Evolutionary conservation across 1,140 invertebrate genomes (phyloP).

Genomic region (Cyclina sinensis): DNA sequence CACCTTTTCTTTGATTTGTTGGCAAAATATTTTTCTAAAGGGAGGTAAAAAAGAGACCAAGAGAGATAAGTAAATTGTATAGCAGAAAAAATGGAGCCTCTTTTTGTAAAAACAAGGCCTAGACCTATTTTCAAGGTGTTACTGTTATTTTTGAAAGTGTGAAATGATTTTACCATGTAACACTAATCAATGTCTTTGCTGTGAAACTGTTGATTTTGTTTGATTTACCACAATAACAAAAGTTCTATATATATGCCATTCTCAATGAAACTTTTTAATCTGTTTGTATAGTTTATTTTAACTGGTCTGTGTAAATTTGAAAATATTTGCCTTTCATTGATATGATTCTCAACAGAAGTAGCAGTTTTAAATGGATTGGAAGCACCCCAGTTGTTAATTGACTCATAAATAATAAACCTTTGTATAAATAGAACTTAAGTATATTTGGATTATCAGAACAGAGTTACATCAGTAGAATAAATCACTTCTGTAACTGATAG

Average conservation of each 20-base stretch:
- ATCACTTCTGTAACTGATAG: not conserved
- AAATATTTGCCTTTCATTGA: constrained; percentile 50
- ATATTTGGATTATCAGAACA: constrained; percentile 39
- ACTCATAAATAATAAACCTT: constrained; percentile 45
- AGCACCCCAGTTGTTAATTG: constrained; percentile 4
- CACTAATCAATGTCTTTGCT: not conserved
- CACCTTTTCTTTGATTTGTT: constrained; percentile 23
- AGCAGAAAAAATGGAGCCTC: not conserved
- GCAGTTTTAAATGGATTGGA: constrained; percentile 29
- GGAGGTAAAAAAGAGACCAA: constrained; percentile 30
- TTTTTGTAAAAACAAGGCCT: not conserved
- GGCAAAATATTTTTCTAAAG: constrained; percentile 39
- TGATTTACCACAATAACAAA: not conserved
- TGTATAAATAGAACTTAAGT: constrained; percentile 44
- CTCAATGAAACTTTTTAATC: constrained; percentile 30
- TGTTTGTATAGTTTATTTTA: constrained; percentile 50
- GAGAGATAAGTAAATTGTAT: not conserved
- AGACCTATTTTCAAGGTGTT: constrained; percentile 25
- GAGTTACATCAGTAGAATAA: constrained; percentile 51
- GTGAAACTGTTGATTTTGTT: constrained; percentile 44
- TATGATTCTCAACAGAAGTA: not conserved
- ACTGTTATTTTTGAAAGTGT: constrained; percentile 37
- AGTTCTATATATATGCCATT: constrained; percentile 1
- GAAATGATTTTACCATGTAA: not conserved
- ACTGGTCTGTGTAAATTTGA: constrained; percentile 32